These are phyloP conservation scores for Gnathonemus longibarbis DNA, from an alignment of 2,113 vertebrate genomes.

Conservation along the genomic window DNA sequence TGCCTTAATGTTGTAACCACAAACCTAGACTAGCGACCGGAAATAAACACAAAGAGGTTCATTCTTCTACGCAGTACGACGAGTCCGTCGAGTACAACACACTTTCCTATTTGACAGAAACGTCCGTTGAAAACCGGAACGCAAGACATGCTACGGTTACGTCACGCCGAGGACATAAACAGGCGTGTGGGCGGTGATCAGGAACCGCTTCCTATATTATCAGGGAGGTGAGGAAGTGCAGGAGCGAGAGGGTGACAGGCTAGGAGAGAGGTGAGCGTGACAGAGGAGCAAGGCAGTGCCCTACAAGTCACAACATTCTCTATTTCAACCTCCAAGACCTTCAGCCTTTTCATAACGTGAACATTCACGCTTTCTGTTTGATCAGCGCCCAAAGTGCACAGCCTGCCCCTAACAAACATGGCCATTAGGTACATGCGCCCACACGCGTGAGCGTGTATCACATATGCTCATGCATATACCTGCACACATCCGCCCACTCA, in stretches of 20 bases:
- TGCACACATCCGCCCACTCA: neutral
- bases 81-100: neutral
- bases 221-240: neutral
- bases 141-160: neutral
- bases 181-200: neutral
- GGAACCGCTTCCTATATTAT: neutral
- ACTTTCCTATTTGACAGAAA: neutral
- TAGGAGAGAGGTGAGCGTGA: neutral
- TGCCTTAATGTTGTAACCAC: neutral
- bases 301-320: neutral
- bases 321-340: constrained; percentile 28
- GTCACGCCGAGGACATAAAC: neutral
- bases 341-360: neutral
- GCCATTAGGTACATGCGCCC: neutral
- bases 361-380: neutral
- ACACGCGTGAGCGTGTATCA: no score
- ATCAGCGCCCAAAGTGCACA: neutral
- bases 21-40: neutral
- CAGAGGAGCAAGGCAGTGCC: neutral
- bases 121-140: neutral
- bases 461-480: neutral
- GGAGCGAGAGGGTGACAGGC: neutral
- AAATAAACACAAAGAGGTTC: neutral
- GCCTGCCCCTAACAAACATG: neutral
- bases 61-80: neutral